Conservation (phyloP, 2,888 invertebrate genomes). For the Athalia cordata region DNA sequence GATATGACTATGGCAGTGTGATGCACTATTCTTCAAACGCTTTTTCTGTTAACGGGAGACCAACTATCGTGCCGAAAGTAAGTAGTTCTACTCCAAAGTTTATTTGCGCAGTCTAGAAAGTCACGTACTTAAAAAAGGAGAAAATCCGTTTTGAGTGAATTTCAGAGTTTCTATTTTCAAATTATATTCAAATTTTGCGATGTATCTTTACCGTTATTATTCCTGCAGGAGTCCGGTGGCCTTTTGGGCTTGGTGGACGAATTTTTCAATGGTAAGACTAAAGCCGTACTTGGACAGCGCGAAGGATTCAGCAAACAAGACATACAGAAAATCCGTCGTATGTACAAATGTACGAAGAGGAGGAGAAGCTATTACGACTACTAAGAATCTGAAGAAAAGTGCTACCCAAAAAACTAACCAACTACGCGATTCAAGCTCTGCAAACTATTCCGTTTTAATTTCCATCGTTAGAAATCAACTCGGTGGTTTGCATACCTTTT, state of each 20-base stretch:
- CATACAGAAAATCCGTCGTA: constrained; percentile 82
- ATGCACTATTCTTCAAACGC: constrained; percentile 90
- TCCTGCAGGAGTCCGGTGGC: constrained; percentile 52
- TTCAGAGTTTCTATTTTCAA: neutral
- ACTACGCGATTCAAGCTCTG: neutral
- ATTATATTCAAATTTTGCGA: constrained; percentile 17
- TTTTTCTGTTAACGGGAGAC: constrained; percentile 82
- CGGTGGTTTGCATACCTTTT: neutral
- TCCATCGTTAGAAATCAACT: neutral
- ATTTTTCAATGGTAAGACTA: constrained; percentile 57
- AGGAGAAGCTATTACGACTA: constrained; percentile 49
- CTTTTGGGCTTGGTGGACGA: constrained; percentile 57
- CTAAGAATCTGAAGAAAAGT: neutral
- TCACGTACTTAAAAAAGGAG: too few relatives aligned
- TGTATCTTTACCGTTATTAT: constrained; percentile 40
- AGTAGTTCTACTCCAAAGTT: constrained; percentile 47
- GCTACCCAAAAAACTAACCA: neutral
- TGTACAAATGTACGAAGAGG: constrained; percentile 80
- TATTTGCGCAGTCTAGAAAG: too few relatives aligned
- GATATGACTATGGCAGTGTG: constrained; percentile 87
- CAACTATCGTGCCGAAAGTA: constrained; percentile 85
- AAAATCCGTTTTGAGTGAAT: neutral
- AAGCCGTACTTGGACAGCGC: constrained; percentile 80
- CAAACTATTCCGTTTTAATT: neutral
- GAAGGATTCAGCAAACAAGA: constrained; percentile 84